phyloP scores from a whole-genome alignment of 2,888 invertebrate genomes.

The Chirona hameri region DNA sequence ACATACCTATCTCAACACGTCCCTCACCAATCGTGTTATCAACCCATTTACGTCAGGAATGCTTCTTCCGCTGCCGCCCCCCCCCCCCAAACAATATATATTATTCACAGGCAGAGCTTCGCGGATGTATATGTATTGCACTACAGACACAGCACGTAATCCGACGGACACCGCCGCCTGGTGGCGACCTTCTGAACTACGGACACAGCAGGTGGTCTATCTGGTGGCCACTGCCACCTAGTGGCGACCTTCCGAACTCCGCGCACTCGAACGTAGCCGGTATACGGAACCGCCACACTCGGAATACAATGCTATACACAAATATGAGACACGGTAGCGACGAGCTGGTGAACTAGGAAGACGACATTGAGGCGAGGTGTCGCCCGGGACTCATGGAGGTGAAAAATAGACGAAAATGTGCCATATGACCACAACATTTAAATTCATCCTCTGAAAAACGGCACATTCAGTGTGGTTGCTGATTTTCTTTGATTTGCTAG shows the following conservation, averaged over 20 bases:
- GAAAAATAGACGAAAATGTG: too few species aligned
- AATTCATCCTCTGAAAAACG: too few species aligned
- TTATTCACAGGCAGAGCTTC: too few species aligned
- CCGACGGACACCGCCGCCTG: too few species aligned
- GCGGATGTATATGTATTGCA: not conserved
- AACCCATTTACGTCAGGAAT: not conserved
- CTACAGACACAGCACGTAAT: not conserved
- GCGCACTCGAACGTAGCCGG: too few species aligned
- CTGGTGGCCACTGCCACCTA: not conserved
- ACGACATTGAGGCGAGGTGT: not conserved
- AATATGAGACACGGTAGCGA: not conserved
- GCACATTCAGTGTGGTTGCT: too few species aligned
- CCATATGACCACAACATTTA: too few species aligned
- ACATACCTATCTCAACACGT: too few species aligned
- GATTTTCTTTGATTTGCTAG: too few species aligned
- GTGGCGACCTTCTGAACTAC: not conserved
- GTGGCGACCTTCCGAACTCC: not conserved
- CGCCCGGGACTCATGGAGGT: not conserved
- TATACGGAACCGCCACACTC: too few species aligned
- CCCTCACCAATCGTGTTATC: too few species aligned
- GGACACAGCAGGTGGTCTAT: not conserved
- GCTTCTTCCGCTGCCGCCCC: not conserved
- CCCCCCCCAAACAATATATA: not conserved
- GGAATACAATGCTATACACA: too few species aligned
- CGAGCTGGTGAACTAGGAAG: conserved; percentile 12